Percentiles rank a stretch among this genome's conserved stretches.
phyloP scores from a whole-genome alignment of 1,140 invertebrate genomes.

The Aphidius ervi region DNA sequence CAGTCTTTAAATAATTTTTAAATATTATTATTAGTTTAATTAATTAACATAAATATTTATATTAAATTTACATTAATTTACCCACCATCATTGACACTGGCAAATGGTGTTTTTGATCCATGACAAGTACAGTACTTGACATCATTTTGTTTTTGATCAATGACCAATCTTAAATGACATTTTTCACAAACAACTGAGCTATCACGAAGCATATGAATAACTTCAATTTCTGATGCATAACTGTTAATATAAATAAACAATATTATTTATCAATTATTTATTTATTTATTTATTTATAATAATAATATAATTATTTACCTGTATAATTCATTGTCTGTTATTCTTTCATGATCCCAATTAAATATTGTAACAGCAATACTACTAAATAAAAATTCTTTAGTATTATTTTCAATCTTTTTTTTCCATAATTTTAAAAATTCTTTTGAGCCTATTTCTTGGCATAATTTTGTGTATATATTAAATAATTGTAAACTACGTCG shows the following conservation, averaged over 20 bases:
- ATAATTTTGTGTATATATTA: conserved; percentile 59
- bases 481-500: conserved; percentile 61
- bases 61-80: conserved; percentile 2
- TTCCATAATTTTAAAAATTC: conserved; percentile 55
- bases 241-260: conserved; percentile 29
- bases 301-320: conserved; percentile 35
- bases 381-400: conserved; percentile 48
- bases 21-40: conserved; percentile 5
- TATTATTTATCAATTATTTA: too few relatives aligned
- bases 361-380: conserved; percentile 49
- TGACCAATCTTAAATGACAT: conserved; percentile 58
- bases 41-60: conserved; percentile 1
- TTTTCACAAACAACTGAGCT: conserved; percentile 59
- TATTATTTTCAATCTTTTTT: conserved; percentile 40
- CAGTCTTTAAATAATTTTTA: conserved; percentile 41
- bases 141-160: conserved; percentile 54
- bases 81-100: conserved; percentile 28
- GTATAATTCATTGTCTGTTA: conserved; percentile 52
- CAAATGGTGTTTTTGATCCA: conserved; percentile 21
- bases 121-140: conserved; percentile 56
- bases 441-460: conserved; percentile 58
- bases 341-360: conserved; percentile 57
- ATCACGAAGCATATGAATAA: conserved; percentile 51
- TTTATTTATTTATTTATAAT: neutral
- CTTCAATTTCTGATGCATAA: conserved; percentile 53